Percentiles rank a stretch among this genome's conserved stretches.
phyloP scores from a whole-genome alignment of 2,888 invertebrate genomes.

The Nomada ruficornis region DNA sequence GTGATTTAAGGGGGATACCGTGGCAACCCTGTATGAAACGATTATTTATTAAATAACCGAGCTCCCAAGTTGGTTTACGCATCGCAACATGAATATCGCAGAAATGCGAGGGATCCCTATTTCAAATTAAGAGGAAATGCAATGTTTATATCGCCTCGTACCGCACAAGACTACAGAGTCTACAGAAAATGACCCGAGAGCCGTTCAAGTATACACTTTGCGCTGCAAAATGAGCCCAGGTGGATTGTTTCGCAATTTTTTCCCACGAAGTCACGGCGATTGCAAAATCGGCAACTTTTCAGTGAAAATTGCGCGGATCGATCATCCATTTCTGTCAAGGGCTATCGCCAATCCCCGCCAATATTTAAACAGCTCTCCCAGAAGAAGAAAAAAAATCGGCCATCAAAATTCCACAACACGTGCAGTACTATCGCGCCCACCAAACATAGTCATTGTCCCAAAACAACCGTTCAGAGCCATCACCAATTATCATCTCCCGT shows the following conservation, averaged over 20 bases:
- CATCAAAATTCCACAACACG: no score
- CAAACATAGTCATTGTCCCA: background rate
- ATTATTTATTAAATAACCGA: constrained; percentile 50
- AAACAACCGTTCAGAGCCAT: background rate
- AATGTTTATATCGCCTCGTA: background rate
- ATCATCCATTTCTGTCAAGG: no score
- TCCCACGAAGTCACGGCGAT: no score
- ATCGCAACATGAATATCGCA: constrained; percentile 34
- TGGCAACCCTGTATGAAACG: constrained; percentile 15
- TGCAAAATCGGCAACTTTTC: no score
- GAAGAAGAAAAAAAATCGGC: background rate
- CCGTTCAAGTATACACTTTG: background rate
- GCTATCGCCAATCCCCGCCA: no score
- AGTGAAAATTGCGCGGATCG: no score
- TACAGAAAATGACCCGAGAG: no score
- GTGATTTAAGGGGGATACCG: constrained; percentile 30
- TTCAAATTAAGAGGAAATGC: constrained; percentile 23
- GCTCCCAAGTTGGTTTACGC: constrained; percentile 35
- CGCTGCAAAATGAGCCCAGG: no score
- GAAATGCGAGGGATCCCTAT: background rate
- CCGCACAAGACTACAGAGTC: no score
- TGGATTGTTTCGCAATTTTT: no score
- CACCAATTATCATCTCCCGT: constrained; percentile 43
- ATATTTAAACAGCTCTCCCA: background rate
- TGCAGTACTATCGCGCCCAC: background rate